phyloP scores from a whole-genome alignment of 64 coral and sea anemone genomes.

The Montipora capricornis region DNA sequence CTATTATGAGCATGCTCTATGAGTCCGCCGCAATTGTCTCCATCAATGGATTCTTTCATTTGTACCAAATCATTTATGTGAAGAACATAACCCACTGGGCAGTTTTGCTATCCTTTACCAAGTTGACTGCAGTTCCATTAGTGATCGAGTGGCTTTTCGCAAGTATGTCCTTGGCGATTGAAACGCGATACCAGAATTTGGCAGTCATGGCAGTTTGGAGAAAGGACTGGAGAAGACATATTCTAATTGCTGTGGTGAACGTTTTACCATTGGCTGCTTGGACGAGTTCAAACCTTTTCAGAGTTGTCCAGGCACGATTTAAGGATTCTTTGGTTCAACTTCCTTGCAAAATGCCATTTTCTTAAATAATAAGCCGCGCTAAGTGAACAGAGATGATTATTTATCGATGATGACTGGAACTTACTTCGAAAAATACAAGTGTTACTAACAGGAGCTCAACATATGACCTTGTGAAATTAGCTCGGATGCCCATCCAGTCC shows the following conservation, averaged over 20 bases:
- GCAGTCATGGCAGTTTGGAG: not conserved
- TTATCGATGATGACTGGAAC: too few species aligned
- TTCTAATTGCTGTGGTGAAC: not conserved
- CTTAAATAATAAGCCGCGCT: too few species aligned
- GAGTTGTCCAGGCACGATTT: too few species aligned
- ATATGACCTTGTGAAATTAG: too few species aligned
- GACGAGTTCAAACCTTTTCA: too few species aligned
- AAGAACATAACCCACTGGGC: not conserved
- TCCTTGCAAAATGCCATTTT: too few species aligned
- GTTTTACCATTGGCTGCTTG: not conserved
- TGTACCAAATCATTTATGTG: not conserved
- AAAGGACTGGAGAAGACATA: not conserved
- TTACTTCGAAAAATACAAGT: too few species aligned
- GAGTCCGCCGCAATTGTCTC: not conserved
- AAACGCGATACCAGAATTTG: not conserved
- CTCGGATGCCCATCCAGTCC: too few species aligned
- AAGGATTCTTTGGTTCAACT: too few species aligned
- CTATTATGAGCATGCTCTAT: too few species aligned
- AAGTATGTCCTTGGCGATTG: not conserved
- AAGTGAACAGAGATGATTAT: too few species aligned
- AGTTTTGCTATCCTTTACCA: not conserved
- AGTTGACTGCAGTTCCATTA: not conserved
- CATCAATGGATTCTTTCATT: not conserved
- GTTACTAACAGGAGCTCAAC: too few species aligned
- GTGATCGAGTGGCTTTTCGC: not conserved